Evolutionary conservation across 2,888 invertebrate species (phyloP).

Genomic region (Ischnus inquisitorius): DNA sequence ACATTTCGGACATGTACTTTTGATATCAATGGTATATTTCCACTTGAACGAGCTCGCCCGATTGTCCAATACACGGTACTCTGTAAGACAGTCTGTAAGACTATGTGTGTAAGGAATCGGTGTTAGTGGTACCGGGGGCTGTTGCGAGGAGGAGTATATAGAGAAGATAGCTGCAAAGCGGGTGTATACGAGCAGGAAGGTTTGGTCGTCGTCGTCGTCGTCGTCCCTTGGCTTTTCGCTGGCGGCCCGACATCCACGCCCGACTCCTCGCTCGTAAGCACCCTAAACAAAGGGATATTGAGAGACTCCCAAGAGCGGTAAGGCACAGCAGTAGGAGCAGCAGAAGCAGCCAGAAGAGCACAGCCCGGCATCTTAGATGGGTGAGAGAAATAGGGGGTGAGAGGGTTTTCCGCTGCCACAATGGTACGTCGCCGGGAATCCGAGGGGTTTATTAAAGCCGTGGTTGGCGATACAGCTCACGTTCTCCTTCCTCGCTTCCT

Average conservation of each 20-base stretch:
- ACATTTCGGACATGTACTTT: background rate
- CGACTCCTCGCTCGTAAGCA: constrained; percentile 80
- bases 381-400: constrained; percentile 69
- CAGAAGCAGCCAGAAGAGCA: constrained; percentile 30
- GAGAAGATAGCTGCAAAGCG: constrained; percentile 52
- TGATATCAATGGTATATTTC: constrained; percentile 42
- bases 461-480: constrained; percentile 85
- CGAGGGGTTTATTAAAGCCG: constrained; percentile 84
- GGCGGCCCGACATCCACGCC: constrained; percentile 80
- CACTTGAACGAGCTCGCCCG: constrained; percentile 6
- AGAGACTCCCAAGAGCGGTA: constrained; percentile 78
- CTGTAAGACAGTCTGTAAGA: constrained; percentile 1
- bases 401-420: constrained; percentile 79
- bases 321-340: constrained; percentile 57
- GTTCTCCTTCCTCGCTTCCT: constrained; percentile 77
- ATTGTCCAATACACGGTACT: constrained; percentile 30
- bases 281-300: constrained; percentile 84
- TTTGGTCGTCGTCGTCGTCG: constrained; percentile 32
- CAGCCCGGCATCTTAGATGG: constrained; percentile 57
- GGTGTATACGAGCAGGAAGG: constrained; percentile 18
- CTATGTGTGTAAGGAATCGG: constrained; percentile 9
- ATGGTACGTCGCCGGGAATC: constrained; percentile 83
- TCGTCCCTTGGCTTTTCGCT: constrained; percentile 76
- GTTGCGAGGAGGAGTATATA: constrained; percentile 29
- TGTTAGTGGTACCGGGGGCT: background rate